phyloP scores from a whole-genome alignment of 2,888 invertebrate species.

The Apodemia mormo region DNA sequence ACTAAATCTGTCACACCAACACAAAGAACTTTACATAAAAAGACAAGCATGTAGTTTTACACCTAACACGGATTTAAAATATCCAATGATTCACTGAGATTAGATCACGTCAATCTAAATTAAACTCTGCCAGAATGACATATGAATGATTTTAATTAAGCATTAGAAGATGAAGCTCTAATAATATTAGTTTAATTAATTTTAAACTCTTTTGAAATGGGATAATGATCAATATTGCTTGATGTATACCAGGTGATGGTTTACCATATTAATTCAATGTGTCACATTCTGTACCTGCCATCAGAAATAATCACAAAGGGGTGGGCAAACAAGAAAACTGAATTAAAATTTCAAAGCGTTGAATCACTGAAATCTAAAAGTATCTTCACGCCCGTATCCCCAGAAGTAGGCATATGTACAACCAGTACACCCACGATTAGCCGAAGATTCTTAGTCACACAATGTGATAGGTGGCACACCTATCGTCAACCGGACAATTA shows the following conservation, averaged over 20 bases:
- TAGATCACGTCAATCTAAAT: neutral
- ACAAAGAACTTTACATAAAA: constrained; percentile 45
- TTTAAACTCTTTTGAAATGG: constrained; percentile 24
- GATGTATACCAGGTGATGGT: constrained; percentile 27
- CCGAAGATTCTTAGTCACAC: too few relatives aligned
- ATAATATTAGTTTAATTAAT: constrained; percentile 14
- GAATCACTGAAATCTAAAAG: neutral
- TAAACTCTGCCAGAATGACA: neutral
- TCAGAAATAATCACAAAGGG: constrained; percentile 44
- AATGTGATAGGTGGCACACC: too few relatives aligned
- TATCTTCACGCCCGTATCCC: neutral
- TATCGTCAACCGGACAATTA: too few relatives aligned
- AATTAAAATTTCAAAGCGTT: constrained; percentile 27
- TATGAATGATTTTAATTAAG: constrained; percentile 10
- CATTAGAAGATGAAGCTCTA: neutral
- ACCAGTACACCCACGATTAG: too few relatives aligned
- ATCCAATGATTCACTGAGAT: constrained; percentile 41
- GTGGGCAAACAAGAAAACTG: constrained; percentile 40
- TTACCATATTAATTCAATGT: constrained; percentile 31
- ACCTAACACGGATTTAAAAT: constrained; percentile 44
- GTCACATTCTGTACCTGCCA: constrained; percentile 42
- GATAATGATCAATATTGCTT: constrained; percentile 25
- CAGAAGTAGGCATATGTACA: too few relatives aligned
- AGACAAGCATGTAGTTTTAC: constrained; percentile 40
- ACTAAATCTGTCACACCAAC: constrained; percentile 45